These are phyloP conservation scores for Prunella himalayana DNA, from an alignment of 2,113 vertebrate species.

Conservation along the genomic window DNA sequence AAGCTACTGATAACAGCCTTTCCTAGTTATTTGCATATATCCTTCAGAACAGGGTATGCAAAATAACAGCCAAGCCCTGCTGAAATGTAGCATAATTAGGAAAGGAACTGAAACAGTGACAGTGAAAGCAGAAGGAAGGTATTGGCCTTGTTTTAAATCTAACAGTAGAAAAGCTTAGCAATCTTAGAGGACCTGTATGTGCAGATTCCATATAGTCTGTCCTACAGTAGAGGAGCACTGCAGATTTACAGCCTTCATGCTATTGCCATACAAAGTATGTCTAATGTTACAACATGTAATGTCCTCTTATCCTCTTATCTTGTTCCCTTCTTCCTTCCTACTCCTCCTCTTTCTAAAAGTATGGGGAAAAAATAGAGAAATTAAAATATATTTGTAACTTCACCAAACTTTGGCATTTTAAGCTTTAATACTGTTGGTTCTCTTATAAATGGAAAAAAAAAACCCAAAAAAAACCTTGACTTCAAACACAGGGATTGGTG, in stretches of 20 bases:
- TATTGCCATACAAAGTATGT: neutral
- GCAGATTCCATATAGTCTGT: neutral
- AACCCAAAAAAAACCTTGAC: too few species aligned
- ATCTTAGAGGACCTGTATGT: neutral
- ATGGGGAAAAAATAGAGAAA: too few species aligned
- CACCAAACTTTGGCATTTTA: neutral
- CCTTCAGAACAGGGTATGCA: neutral
- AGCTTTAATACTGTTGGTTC: neutral
- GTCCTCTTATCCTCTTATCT: neutral
- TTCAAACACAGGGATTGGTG: neutral
- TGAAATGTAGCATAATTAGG: neutral
- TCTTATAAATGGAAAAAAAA: neutral
- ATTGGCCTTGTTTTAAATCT: neutral
- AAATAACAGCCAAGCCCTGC: neutral
- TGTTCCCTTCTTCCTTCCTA: neutral
- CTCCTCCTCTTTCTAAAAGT: fast-evolving
- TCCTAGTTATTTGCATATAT: neutral
- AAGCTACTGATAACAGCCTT: neutral
- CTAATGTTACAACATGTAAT: neutral
- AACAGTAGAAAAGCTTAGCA: neutral
- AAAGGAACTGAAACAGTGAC: neutral
- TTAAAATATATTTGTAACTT: neutral
- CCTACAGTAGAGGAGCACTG: neutral
- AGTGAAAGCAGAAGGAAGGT: neutral
- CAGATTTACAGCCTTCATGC: neutral